Conservation (phyloP, 2,797 vertebrate species). For the Lacerta agilis region DNA sequence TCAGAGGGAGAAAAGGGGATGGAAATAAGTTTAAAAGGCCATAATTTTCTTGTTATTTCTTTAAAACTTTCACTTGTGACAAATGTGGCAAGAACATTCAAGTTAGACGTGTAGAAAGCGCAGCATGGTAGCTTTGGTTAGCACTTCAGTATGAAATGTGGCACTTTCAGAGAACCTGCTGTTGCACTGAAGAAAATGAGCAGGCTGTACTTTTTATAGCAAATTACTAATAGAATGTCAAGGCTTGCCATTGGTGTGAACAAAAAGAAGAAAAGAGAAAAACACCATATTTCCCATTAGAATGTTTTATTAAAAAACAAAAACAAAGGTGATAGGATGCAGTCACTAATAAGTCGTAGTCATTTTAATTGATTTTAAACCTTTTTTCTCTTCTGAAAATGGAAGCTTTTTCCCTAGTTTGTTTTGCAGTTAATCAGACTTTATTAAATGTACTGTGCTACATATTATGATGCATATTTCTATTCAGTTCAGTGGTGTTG, state of each 20-base stretch:
- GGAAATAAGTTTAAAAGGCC: conserved; percentile 19
- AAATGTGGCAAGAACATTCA: conserved; percentile 59
- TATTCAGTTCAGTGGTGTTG: conserved; percentile 4
- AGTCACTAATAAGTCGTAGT: conserved; percentile 18
- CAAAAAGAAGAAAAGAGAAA: conserved; percentile 38
- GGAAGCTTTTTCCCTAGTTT: conserved; percentile 13
- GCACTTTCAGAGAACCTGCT: conserved; percentile 66
- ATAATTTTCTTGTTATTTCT: conserved; percentile 27
- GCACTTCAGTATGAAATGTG: conserved; percentile 56
- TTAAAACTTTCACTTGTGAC: conserved; percentile 50
- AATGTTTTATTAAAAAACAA: conserved; percentile 6
- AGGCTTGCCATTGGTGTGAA: conserved; percentile 38
- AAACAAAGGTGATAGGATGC: conserved; percentile 38
- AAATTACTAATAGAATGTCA: conserved; percentile 33
- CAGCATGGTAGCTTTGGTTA: conserved; percentile 65
- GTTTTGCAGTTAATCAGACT: conserved; percentile 5
- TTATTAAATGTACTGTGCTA: not conserved
- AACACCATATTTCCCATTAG: conserved; percentile 34
- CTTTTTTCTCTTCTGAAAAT: not conserved
- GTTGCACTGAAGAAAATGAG: conserved; percentile 57
- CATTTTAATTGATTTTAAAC: conserved; percentile 29
- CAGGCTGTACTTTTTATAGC: conserved; percentile 54
- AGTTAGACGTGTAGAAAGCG: conserved; percentile 56
- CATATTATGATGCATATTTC: not conserved
- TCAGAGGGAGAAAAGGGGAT: not conserved